phyloP scores from a whole-genome alignment of 2,113 vertebrate genomes.

The Atrichornis clamosus region DNA sequence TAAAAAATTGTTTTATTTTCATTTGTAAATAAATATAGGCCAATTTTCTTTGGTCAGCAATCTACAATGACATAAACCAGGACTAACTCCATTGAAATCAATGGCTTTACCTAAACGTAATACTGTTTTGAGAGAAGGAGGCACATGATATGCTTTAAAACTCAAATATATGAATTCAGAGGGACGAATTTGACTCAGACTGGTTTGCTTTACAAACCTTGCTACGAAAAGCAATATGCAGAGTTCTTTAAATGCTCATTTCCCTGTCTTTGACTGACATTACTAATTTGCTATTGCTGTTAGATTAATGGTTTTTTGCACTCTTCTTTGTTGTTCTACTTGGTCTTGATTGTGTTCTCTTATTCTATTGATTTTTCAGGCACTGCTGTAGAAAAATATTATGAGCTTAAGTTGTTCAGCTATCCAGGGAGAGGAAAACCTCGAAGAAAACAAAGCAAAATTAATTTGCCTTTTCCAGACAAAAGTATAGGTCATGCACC shows the following conservation, averaged over 20 bases:
- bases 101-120: neutral
- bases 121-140: neutral
- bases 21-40: neutral
- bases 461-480: neutral
- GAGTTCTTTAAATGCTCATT: neutral
- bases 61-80: neutral
- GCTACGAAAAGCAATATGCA: neutral
- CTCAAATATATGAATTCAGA: neutral
- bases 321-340: neutral
- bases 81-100: neutral
- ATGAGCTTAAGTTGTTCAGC: constrained; percentile 8
- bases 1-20: neutral
- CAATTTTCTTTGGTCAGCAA: neutral
- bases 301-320: neutral
- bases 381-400: neutral
- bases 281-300: constrained; percentile 8
- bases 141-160: neutral
- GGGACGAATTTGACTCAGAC: neutral
- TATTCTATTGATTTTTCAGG: constrained; percentile 34
- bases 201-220: neutral
- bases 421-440: neutral
- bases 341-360: constrained; percentile 20
- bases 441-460: neutral
- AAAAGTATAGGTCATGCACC: neutral
- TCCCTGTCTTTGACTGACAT: neutral